These are phyloP conservation scores for Heloderma charlesbogerti DNA, from an alignment of 2,113 vertebrate genomes.

Conservation along the genomic window DNA sequence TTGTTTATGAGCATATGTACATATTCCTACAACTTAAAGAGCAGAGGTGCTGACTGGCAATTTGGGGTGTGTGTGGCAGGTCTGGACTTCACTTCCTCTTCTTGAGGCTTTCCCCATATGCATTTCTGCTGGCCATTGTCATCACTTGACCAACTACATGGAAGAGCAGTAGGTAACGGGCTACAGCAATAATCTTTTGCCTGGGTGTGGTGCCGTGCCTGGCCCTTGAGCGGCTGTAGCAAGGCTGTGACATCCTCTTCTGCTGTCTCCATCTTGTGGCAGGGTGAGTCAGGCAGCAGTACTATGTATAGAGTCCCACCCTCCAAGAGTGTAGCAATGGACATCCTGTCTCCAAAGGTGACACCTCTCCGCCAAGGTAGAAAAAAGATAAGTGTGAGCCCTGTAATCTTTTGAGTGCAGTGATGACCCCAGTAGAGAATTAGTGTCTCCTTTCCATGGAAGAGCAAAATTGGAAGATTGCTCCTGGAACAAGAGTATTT, in stretches of 20 bases:
- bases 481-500: too few relatives aligned
- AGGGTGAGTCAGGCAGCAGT: not conserved
- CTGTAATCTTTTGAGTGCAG: too few relatives aligned
- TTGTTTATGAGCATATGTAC: not conserved
- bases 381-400: not conserved
- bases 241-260: not conserved
- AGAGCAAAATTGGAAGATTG: too few relatives aligned
- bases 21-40: not conserved
- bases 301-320: not conserved
- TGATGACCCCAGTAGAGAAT: too few relatives aligned
- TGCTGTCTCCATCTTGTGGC: not conserved
- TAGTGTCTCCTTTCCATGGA: too few relatives aligned
- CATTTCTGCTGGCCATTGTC: not conserved
- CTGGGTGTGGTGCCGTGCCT: not conserved
- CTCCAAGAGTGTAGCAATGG: too few relatives aligned
- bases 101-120: accelerated
- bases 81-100: too few relatives aligned
- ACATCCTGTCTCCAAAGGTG: not conserved
- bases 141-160: not conserved
- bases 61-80: not conserved
- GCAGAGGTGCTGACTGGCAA: not conserved
- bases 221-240: not conserved
- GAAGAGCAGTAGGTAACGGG: not conserved
- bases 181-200: not conserved
- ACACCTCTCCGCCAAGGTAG: not conserved